Base-by-base conservation (phyloP, 2,113 vertebrate species). In the Anarrhichthys ocellatus region DNA sequence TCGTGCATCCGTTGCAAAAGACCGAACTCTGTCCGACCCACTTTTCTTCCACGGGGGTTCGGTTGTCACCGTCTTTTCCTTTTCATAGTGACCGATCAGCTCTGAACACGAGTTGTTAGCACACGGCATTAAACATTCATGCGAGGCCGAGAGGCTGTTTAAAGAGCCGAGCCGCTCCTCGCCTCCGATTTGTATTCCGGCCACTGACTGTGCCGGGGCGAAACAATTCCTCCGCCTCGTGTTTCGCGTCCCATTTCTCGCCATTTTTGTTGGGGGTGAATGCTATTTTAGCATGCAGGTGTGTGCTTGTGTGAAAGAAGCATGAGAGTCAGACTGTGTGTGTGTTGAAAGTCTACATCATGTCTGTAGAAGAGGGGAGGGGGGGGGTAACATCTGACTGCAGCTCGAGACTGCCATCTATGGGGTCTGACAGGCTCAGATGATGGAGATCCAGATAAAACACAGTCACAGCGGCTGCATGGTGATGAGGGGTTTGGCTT, bases 361-460 rank as follows among this genome's bases (percentile, higher is more conserved):
- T 27, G 73, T 87, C 68, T 83, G 73, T 69, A 10, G 29, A 34
- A 6, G 44, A 52, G 50, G 22, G 48, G 48, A 42, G 27, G 20
- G 56, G 44, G 44, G 56, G 65, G 62, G 64, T 1, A 66, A 6
- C 2, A 52, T 64, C 72, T 72, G 81, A 44, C 40, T 78, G 81
- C 62, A 69, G 91, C 91, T 92, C 91, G 38, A 87, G 52, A 86
- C 84, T 89, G 91, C 92, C 94, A 89, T 91, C 91, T 93, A 91
- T 82, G 74, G 93, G 88, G 83, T 73, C 38, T 75, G 81, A 81
- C n/a, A 40, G 38, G 64, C 38, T 89, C 62, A 58, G 59, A 63
- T 64, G 77, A 61, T 61, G 24, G 73, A 87, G 71, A 89, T 80
- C 54, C 20, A 72, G 80, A 79, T 83, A 24, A 36, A 71, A 75